A percentile compares a stretch with the other conserved stretches of the same genome.
Evolutionary conservation across 2,797 vertebrate genomes (phyloP).

Genomic region (Galaxias olidus): DNA sequence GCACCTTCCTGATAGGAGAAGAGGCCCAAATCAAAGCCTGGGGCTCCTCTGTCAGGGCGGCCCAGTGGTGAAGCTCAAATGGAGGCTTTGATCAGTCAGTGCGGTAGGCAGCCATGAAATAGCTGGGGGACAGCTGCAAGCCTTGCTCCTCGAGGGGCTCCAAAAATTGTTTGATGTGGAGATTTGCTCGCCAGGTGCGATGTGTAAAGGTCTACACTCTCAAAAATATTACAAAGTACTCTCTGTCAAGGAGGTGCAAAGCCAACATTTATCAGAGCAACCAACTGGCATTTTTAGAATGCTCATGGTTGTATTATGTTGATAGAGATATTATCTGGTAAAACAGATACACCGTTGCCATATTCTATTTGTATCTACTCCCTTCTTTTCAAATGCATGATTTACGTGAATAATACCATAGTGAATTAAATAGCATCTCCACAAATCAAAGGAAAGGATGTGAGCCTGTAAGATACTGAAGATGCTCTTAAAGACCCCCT

Average conservation of each 20-base stretch:
- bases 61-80: constrained; percentile 43
- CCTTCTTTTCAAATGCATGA: constrained; percentile 11
- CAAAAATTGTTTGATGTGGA: constrained; percentile 67
- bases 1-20: constrained; percentile 24
- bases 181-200: constrained; percentile 57
- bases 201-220: constrained; percentile 47
- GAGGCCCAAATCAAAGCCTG: constrained; percentile 38
- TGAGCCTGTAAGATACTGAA: constrained; percentile 25
- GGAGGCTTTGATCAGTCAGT: constrained; percentile 60
- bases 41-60: constrained; percentile 35
- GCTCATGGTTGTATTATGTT: neutral
- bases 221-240: constrained; percentile 52
- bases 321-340: neutral
- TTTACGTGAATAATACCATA: constrained; percentile 30
- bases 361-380: neutral
- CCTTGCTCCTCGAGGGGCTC: constrained; percentile 42
- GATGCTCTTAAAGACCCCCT: constrained; percentile 51
- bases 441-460: constrained; percentile 40
- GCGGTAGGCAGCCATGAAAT: constrained; percentile 21
- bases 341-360: no score
- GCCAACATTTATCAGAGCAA: neutral
- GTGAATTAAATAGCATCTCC: constrained; percentile 30
- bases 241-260: constrained; percentile 33
- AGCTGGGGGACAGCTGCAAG: constrained; percentile 22
- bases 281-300: neutral